Base-by-base conservation (phyloP, 1,140 invertebrate genomes). In the Drosophila insularis region DNA sequence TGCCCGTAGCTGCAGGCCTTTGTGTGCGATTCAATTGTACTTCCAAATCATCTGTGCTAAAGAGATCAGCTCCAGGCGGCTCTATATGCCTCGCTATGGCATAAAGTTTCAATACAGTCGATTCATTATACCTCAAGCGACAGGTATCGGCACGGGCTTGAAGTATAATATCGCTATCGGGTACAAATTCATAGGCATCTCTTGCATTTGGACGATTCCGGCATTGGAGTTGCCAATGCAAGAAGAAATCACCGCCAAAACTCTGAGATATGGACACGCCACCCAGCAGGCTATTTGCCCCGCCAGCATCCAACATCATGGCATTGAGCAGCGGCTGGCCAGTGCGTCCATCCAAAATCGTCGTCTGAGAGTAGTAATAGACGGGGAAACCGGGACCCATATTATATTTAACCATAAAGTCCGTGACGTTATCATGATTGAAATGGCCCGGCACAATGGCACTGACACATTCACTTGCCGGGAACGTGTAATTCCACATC, bases 391-490 rank as follows among this genome's bases (percentile, higher is more conserved):
- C 95, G 1, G 95, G 94, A 1, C 96, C 96, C 68, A 94, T 94
- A 81, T 96, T 94, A 85, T 96, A 96, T 80, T 96, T 96, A 0
- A 98, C 93, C 92, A 97, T 93, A 77, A 98, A 96, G 82, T 97
- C 97, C 0, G 96, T 96, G n/a, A 96, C 92, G 67, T 95, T 93
- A 89, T 97, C 97, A 71, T 95, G 94, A 89, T 97, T 96, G 74
- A 96, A 98, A 91, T 95, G 97, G 5, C 96, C 96, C 17, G 96
- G 96, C 23, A 96, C 95, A 35, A 96, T 96, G 71, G 95, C 94
- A 80, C 96, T 96, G 74, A 93, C 93, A 19, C 94, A 93, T 91
- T 94, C 93, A 17, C 94, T 93, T 70, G 93, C 93, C 4, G 94
- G 94, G 68, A 96, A 93, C 0, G 94, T 94, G 69, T 94, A 95